Conservation (phyloP, 2,888 invertebrate species). For the Cryptus viduatorius region DNA sequence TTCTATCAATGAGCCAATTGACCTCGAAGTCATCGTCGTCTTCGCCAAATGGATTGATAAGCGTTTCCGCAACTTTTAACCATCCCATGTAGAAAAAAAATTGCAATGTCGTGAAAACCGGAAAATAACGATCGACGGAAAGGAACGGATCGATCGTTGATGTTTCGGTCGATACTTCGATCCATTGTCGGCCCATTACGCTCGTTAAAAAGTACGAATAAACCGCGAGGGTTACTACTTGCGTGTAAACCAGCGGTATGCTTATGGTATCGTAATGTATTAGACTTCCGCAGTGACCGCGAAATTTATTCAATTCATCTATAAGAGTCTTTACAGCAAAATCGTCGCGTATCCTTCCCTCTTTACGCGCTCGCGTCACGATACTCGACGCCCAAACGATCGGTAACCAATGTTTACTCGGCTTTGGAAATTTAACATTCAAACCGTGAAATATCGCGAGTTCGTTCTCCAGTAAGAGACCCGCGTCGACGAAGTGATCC, state of each 20-base stretch:
- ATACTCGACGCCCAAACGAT: constrained; percentile 97
- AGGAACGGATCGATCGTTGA: constrained; percentile 69
- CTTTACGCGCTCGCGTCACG: constrained; percentile 94
- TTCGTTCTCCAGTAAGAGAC: constrained; percentile 93
- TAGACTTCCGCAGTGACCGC: constrained; percentile 86
- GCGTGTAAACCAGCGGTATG: constrained; percentile 87
- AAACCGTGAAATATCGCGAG: constrained; percentile 91
- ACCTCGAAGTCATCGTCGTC: constrained; percentile 97
- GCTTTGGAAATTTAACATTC: constrained; percentile 93
- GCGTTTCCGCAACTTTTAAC: constrained; percentile 95
- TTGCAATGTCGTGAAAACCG: constrained; percentile 95
- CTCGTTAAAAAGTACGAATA: constrained; percentile 96
- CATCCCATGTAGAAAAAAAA: constrained; percentile 96
- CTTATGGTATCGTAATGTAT: constrained; percentile 86
- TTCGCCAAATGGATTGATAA: constrained; percentile 96
- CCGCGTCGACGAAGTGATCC: constrained; percentile 94
- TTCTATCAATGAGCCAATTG: constrained; percentile 97
- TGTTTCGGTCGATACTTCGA: constrained; percentile 83
- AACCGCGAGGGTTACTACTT: constrained; percentile 95
- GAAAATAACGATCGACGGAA: constrained; percentile 94
- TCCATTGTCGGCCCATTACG: constrained; percentile 95
- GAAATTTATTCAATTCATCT: constrained; percentile 87
- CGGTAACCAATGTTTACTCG: constrained; percentile 96
- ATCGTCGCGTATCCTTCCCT: constrained; percentile 95
- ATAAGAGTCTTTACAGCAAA: constrained; percentile 96